Conservation (phyloP, 2,797 vertebrate species). For the Eremophila alpestris region DNA sequence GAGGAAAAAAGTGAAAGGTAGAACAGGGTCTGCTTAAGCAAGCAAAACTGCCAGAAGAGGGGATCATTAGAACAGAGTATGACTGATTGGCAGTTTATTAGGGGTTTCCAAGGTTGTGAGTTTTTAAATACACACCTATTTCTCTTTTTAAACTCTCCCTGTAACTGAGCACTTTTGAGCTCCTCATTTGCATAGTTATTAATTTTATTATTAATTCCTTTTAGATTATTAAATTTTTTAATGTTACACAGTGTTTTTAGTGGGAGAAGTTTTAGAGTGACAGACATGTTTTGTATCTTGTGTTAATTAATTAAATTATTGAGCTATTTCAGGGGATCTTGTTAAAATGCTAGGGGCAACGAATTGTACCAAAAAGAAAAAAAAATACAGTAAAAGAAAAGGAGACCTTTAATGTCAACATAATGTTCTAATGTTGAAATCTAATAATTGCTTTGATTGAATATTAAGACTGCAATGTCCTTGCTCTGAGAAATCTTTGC, state of each 20-base stretch:
- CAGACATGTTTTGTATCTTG: neutral
- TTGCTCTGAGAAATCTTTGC: constrained; percentile 21
- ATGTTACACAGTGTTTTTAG: neutral
- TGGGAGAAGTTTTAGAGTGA: constrained; percentile 8
- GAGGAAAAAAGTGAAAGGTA: neutral
- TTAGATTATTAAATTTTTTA: neutral
- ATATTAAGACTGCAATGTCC: neutral
- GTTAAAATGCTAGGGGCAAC: neutral
- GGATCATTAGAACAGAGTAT: neutral
- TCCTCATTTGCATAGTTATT: neutral
- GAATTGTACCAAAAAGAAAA: neutral
- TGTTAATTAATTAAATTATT: neutral
- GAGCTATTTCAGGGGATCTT: neutral
- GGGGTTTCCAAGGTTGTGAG: neutral
- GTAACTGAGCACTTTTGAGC: neutral
- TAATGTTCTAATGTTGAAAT: constrained; percentile 39
- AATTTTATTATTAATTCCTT: neutral
- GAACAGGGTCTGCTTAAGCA: neutral
- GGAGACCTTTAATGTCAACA: neutral
- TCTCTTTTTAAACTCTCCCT: neutral
- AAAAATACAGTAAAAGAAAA: neutral
- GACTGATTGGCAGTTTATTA: neutral
- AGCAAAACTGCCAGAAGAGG: neutral
- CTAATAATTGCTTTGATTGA: constrained; percentile 1
- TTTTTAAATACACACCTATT: neutral